Evolutionary conservation across 2,797 vertebrate genomes (phyloP).

Genomic region (Coreius guichenoti): DNA sequence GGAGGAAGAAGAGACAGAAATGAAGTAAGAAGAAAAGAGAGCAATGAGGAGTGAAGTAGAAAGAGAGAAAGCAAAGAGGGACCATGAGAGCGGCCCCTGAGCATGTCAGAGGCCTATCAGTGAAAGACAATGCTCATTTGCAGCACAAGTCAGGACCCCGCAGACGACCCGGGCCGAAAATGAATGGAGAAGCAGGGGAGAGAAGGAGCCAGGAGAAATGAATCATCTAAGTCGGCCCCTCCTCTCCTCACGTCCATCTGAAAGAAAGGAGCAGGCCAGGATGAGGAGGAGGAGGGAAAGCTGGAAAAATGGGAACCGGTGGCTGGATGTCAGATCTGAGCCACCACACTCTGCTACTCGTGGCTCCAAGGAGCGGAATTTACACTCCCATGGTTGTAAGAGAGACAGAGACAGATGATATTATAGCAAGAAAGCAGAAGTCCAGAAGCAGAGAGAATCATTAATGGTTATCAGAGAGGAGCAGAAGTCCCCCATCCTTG

Average conservation of each 20-base stretch:
- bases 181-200: constrained; percentile 63
- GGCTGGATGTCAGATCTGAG: constrained; percentile 76
- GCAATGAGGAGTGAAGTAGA: not conserved
- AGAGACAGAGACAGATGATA: constrained; percentile 57
- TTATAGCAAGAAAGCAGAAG: constrained; percentile 70
- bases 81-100: not conserved
- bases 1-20: not conserved
- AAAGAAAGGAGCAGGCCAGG: constrained; percentile 64
- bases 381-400: constrained; percentile 74
- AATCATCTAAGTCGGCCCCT: constrained; percentile 68
- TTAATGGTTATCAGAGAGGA: constrained; percentile 47
- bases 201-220: constrained; percentile 59
- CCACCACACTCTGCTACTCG: constrained; percentile 73
- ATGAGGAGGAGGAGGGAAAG: constrained; percentile 32
- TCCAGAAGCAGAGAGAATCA: constrained; percentile 64
- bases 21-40: not conserved
- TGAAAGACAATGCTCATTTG: constrained; percentile 50
- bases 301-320: constrained; percentile 45
- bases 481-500: constrained; percentile 50
- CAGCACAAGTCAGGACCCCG: constrained; percentile 52
- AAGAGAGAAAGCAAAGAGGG: constrained; percentile 20
- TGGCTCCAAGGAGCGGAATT: constrained; percentile 81
- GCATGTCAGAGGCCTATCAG: constrained; percentile 46
- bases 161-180: constrained; percentile 58
- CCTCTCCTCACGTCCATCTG: constrained; percentile 53